A percentile compares a stretch with the other conserved stretches of the same genome.
phyloP scores from a whole-genome alignment of 1,140 invertebrate genomes.

The Plutomurus gul region DNA sequence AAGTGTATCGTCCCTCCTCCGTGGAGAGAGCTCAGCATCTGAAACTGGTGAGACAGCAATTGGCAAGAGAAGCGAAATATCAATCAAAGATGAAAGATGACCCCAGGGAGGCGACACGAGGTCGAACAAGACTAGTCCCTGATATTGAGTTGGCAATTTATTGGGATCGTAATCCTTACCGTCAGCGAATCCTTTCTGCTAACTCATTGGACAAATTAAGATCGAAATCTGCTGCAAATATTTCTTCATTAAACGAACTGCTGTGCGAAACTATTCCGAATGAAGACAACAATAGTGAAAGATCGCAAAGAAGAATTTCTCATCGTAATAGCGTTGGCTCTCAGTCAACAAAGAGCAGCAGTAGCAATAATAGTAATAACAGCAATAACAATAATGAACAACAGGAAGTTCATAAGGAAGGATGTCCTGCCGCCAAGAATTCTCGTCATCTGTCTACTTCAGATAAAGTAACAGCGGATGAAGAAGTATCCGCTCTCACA shows the following conservation, averaged over 20 bases:
- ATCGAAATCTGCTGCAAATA: conserved; percentile 20
- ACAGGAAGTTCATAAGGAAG: neutral
- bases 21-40: neutral
- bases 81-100: neutral
- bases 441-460: neutral
- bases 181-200: neutral
- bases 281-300: neutral
- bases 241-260: neutral
- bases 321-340: neutral
- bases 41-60: neutral
- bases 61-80: neutral
- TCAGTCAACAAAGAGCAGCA: neutral
- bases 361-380: neutral
- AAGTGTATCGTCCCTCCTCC: conserved; percentile 22
- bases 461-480: neutral
- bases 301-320: neutral
- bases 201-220: neutral
- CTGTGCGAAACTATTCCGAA: neutral
- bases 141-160: conserved; percentile 46
- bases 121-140: neutral
- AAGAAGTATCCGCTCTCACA: neutral
- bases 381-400: neutral
- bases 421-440: neutral
- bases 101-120: neutral
- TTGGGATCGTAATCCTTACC: conserved; percentile 41